A percentile compares a stretch with the other conserved stretches of the same genome.
These are phyloP conservation scores for Nemopilema nomurai DNA, from an alignment of 30 jellyfish, hydroid and myxozoan species.

Conservation along the genomic window DNA sequence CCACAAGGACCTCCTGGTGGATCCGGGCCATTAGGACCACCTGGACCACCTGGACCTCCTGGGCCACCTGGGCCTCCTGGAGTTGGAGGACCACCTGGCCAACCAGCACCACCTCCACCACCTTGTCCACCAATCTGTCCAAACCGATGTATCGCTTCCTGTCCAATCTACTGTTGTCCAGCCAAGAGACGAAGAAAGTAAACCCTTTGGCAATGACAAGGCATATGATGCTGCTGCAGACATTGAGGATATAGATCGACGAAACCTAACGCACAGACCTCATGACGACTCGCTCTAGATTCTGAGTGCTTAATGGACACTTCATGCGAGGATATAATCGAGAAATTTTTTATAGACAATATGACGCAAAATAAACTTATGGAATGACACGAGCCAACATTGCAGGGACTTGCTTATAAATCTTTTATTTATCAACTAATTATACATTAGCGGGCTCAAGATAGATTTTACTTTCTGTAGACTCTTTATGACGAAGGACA, in stretches of 20 bases:
- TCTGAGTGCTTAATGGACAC: conserved; percentile 60
- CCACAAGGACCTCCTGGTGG: conserved; percentile 81
- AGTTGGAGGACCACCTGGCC: conserved; percentile 89
- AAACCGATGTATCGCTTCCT: conserved; percentile 78
- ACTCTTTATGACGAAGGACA: not conserved
- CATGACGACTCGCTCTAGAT: conserved; percentile 61
- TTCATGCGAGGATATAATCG: conserved; percentile 60
- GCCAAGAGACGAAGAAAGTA: conserved; percentile 75
- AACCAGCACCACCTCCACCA: conserved; percentile 95
- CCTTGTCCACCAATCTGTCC: conserved; percentile 88
- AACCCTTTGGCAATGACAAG: conserved; percentile 13
- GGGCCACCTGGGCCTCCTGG: conserved; percentile 87
- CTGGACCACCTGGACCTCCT: conserved; percentile 79
- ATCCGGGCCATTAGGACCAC: conserved; percentile 72
- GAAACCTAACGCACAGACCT: conserved; percentile 53
- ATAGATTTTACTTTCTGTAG: conserved; percentile 2
- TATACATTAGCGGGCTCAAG: conserved; percentile 64
- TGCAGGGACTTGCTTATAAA: conserved; percentile 31
- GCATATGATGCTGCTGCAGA: conserved; percentile 50
- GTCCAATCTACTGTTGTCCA: conserved; percentile 94
- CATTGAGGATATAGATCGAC: not conserved
- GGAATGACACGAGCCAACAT: conserved; percentile 55
- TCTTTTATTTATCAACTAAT: conserved; percentile 25
- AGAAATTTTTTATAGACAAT: conserved; percentile 48
- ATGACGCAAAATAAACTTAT: conserved; percentile 36